Evolutionary conservation across 2,888 invertebrate genomes (phyloP).

Genomic region (Drosophila peninsularis): DNA sequence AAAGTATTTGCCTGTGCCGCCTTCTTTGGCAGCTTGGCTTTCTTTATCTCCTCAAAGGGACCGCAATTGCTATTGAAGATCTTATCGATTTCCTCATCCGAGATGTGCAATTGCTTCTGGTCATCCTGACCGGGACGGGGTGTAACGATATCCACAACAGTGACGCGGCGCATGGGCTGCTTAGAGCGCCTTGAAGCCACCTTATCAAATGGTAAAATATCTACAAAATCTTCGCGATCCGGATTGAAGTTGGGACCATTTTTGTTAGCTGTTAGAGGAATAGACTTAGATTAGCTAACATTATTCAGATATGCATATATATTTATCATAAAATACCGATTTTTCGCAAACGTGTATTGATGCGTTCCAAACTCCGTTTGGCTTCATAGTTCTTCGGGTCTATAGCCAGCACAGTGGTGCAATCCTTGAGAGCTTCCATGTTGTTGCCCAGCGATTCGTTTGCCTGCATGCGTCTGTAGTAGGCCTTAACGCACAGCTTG

Average conservation of each 20-base stretch:
- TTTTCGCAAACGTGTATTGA: conserved; percentile 78
- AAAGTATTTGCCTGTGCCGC: conserved; percentile 2
- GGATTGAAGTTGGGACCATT: conserved; percentile 76
- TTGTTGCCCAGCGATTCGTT: conserved; percentile 90
- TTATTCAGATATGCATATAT: neutral
- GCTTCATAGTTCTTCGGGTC: conserved; percentile 92
- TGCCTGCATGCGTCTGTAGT: conserved; percentile 91
- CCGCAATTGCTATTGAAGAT: conserved; percentile 83
- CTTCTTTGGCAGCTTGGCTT: conserved; percentile 9
- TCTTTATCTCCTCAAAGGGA: conserved; percentile 79
- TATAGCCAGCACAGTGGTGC: conserved; percentile 88
- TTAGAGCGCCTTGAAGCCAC: conserved; percentile 81
- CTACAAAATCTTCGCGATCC: conserved; percentile 64
- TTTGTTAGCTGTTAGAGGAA: conserved; percentile 48
- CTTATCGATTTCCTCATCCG: conserved; percentile 84
- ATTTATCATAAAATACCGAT: conserved; percentile 56
- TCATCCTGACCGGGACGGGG: conserved; percentile 72
- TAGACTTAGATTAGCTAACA: neutral
- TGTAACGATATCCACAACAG: conserved; percentile 80
- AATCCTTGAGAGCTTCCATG: conserved; percentile 90
- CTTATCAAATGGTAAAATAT: conserved; percentile 80
- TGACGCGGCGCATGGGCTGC: conserved; percentile 74
- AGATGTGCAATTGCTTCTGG: conserved; percentile 76
- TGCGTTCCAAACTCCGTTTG: conserved; percentile 83
- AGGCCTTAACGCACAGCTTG: conserved; percentile 92